Conservation (phyloP, 2,888 invertebrate species). For the Phymatocera aterrima region DNA sequence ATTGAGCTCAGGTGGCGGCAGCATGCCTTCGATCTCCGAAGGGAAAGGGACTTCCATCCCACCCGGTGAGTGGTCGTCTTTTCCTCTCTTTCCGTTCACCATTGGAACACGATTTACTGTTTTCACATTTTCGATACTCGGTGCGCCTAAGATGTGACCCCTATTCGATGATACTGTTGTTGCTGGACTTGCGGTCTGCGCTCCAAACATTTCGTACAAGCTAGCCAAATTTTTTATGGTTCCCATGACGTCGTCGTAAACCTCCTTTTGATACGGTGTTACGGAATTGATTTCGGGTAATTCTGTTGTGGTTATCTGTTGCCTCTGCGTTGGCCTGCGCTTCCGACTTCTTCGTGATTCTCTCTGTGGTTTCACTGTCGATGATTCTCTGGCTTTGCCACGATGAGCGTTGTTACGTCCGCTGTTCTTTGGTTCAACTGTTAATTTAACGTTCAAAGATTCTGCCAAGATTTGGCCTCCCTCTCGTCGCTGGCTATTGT, state of each 20-base stretch:
- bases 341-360: slow-evolving; percentile 26
- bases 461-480: neutral
- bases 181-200: neutral
- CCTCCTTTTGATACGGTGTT: slow-evolving; percentile 65
- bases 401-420: neutral
- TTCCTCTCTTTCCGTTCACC: slow-evolving; percentile 19
- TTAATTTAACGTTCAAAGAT: neutral
- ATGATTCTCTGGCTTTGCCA: neutral
- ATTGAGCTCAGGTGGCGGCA: slow-evolving; percentile 44
- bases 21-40: slow-evolving; percentile 38
- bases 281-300: slow-evolving; percentile 47
- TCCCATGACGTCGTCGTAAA: slow-evolving; percentile 72
- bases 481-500: neutral
- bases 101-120: slow-evolving; percentile 25
- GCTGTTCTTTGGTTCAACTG: slow-evolving; percentile 34
- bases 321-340: slow-evolving; percentile 19
- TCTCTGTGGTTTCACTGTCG: neutral
- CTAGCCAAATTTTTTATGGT: slow-evolving; percentile 65
- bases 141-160: neutral
- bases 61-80: slow-evolving; percentile 26
- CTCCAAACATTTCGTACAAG: slow-evolving; percentile 48
- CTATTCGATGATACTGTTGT: neutral
- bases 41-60: slow-evolving; percentile 45
- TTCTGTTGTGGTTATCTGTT: slow-evolving; percentile 49
- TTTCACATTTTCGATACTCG: slow-evolving; percentile 16